Conservation (phyloP, 2,113 vertebrate genomes). For the Microcebus lehilahytsara region DNA sequence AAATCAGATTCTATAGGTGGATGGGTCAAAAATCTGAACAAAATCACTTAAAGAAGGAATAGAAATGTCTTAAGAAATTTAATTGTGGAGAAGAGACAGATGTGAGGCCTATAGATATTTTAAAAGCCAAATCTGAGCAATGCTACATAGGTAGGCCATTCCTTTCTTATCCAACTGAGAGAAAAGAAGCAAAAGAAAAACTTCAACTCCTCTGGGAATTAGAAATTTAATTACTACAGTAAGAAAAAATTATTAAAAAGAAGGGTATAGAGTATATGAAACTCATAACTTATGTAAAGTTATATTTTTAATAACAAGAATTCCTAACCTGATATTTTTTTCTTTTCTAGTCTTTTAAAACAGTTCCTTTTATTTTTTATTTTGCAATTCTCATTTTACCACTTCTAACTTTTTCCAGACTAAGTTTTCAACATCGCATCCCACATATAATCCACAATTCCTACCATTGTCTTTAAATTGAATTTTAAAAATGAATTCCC, state of each 20-base stretch:
- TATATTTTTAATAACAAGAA: not conserved
- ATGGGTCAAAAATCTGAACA: not conserved
- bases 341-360: not conserved
- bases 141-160: not conserved
- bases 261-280: not conserved
- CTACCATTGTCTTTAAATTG: not conserved
- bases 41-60: not conserved
- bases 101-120: not conserved
- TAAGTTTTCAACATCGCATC: not conserved
- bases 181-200: not conserved
- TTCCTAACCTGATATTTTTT: not conserved
- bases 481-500: not conserved
- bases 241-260: not conserved
- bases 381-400: not conserved
- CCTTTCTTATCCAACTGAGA: not conserved
- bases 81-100: not conserved
- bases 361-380: not conserved
- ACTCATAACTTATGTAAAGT: not conserved
- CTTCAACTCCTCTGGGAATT: not conserved
- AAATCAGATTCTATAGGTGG: not conserved
- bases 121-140: conserved; percentile 2
- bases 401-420: conserved; percentile 8
- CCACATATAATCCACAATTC: not conserved
- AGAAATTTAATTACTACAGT: not conserved
- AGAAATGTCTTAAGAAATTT: not conserved